Evolutionary conservation across 2,797 vertebrate species (phyloP).

Genomic region (Poeciliopsis paucimaculata): DNA sequence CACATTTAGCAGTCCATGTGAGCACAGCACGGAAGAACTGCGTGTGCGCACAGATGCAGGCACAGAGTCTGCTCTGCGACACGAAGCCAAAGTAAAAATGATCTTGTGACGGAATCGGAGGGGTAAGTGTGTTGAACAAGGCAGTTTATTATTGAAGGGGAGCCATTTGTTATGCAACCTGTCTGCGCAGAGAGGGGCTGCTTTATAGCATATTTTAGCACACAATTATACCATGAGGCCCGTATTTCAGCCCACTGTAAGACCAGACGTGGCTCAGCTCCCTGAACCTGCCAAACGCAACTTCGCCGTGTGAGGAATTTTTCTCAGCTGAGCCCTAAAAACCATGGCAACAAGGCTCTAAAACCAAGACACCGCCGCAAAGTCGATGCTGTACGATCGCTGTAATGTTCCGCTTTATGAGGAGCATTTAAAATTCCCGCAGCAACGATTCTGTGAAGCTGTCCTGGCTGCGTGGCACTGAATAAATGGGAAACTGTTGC

Average conservation of each 20-base stretch:
- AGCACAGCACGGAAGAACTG: conserved; percentile 10
- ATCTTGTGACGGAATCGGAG: conserved; percentile 52
- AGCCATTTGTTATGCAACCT: conserved; percentile 48
- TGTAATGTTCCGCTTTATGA: conserved; percentile 54
- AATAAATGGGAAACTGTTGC: conserved; percentile 31
- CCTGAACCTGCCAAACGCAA: conserved; percentile 45
- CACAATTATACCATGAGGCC: conserved; percentile 6
- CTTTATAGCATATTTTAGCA: conserved; percentile 24
- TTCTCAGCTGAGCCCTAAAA: conserved; percentile 58
- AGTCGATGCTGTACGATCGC: conserved; percentile 30
- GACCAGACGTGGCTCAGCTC: conserved; percentile 15
- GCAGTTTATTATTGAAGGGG: conserved; percentile 40
- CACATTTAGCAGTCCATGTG: conserved; percentile 20
- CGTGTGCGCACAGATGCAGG: background rate
- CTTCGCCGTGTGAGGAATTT: conserved; percentile 51
- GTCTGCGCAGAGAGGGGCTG: conserved; percentile 15
- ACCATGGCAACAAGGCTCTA: conserved; percentile 52
- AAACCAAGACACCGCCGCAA: conserved; percentile 24
- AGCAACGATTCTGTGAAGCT: conserved; percentile 37
- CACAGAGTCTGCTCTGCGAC: conserved; percentile 45
- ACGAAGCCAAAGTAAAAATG: conserved; percentile 52
- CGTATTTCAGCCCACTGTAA: conserved; percentile 30
- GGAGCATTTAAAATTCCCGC: conserved; percentile 56
- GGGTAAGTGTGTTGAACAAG: conserved; percentile 35
- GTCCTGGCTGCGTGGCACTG: conserved; percentile 23